Base-by-base conservation (phyloP, 1,140 invertebrate genomes). In the Triops cancriformis region DNA sequence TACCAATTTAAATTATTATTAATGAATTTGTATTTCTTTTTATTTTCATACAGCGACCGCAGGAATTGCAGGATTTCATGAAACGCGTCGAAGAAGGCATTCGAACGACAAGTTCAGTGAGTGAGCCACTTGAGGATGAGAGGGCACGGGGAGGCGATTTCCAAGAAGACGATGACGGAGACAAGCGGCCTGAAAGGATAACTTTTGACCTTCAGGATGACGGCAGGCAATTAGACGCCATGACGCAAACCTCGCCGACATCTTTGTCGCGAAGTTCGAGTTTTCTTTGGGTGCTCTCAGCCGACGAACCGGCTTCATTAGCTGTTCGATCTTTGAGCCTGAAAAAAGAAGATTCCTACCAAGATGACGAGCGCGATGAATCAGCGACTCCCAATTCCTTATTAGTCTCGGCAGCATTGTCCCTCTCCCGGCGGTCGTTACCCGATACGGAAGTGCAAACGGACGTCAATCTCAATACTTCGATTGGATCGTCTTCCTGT, bases 191-290 rank as follows among this genome's bases (percentile, higher is more conserved):
- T 23, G 51, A 64, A 64, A 64, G 51, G 51, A 64, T 23, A 23
- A n/a, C 23, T n/a, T 37, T 76, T 28, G 74, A 72, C 14, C 6
- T n/a, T 26, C 31, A n/a, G 1, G 0, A 7, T n/a, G 43, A 43
- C 23, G 75, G 23, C 18, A 31, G 14, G 27, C 78, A 79, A 23
- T 78, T 78, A 18, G 77, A 78, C 73, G 78, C 75, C 6, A 75
- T 72, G 23, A 79, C 78, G 26, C 78, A 79, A 28, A 79, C 78
- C 42, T 73, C 78, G 9, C 78, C 78, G 26, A 45, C 76, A 26
- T 72, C 74, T 14, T 45, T 79, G 41, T 79, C 78, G 72, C 74
- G 78, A 51, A 76, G 75, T 23, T 79, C 78, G 37, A 79, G 78
- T 43, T 78, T 78, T 45, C 72, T 78, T 1, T 78, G 77, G 77